phyloP scores from a whole-genome alignment of 1,140 invertebrate species.

The Harlomillsia oculata region DNA sequence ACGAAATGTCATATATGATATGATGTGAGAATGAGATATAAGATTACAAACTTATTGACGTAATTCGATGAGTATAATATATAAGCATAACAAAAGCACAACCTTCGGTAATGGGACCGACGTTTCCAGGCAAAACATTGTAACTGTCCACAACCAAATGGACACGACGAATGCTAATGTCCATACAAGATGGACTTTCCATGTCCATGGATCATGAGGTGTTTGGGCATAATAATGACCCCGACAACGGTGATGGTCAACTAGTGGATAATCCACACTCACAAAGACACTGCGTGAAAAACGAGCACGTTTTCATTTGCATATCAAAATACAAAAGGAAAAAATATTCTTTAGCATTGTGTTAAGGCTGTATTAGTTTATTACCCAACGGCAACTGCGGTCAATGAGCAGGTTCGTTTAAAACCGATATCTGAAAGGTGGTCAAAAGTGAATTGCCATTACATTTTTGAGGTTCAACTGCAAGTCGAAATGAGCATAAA shows the following conservation, averaged over 20 bases:
- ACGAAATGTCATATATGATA: no score
- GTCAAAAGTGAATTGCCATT: conserved; percentile 4
- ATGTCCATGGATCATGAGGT: conserved; percentile 38
- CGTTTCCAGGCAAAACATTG: conserved; percentile 30
- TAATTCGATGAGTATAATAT: no score
- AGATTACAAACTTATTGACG: no score
- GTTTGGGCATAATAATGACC: conserved; percentile 40
- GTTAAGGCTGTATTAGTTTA: neutral
- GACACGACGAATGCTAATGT: conserved; percentile 46
- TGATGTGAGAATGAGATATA: no score
- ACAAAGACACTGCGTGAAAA: conserved; percentile 43
- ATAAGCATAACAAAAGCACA: neutral
- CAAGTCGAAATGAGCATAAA: neutral
- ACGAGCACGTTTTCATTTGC: no score
- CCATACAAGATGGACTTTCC: conserved; percentile 48
- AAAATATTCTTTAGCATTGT: neutral
- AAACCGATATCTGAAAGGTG: conserved; percentile 22
- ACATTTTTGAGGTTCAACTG: neutral
- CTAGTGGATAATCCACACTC: conserved; percentile 52
- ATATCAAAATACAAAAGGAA: neutral
- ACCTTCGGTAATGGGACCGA: conserved; percentile 21
- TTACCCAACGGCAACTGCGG: conserved; percentile 20
- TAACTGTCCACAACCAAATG: conserved; percentile 33
- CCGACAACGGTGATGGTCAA: conserved; percentile 52
- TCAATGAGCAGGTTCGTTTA: conserved; percentile 21